Evolutionary conservation across 2,797 vertebrate species (phyloP).

Genomic region (Dipus sagitta): DNA sequence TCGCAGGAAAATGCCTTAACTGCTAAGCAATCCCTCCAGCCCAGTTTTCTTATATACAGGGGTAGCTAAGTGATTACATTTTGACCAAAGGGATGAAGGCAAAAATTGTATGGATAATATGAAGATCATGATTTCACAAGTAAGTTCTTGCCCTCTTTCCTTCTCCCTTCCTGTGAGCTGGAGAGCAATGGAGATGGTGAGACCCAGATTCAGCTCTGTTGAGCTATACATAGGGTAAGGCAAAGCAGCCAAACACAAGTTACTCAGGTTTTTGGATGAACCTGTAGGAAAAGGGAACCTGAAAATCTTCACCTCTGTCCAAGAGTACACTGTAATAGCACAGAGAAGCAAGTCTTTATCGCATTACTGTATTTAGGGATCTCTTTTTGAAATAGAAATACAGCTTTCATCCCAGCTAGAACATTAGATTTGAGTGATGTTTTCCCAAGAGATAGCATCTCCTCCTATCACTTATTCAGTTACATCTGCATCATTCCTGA

Average conservation of each 20-base stretch:
- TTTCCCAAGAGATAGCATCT: neutral
- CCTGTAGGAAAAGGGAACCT: neutral
- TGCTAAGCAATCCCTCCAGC: too few species aligned
- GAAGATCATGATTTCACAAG: neutral
- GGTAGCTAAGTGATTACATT: neutral
- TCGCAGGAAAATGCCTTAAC: too few species aligned
- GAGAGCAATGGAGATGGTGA: neutral
- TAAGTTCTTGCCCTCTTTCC: neutral
- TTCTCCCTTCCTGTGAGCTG: neutral
- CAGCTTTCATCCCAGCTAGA: neutral
- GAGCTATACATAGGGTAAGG: neutral
- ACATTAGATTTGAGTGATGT: neutral
- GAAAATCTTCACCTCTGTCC: neutral
- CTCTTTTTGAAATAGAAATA: neutral
- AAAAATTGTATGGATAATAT: neutral
- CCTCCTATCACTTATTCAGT: neutral
- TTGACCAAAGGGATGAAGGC: neutral
- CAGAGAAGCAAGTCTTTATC: neutral
- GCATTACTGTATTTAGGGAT: neutral
- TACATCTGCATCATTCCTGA: neutral
- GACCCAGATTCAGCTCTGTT: neutral
- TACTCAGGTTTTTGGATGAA: neutral
- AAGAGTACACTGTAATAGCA: neutral
- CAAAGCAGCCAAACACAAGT: neutral
- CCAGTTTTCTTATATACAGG: neutral